These are phyloP conservation scores for Leucoptera coffeella DNA, from an alignment of 2,888 invertebrate genomes.

Conservation along the genomic window DNA sequence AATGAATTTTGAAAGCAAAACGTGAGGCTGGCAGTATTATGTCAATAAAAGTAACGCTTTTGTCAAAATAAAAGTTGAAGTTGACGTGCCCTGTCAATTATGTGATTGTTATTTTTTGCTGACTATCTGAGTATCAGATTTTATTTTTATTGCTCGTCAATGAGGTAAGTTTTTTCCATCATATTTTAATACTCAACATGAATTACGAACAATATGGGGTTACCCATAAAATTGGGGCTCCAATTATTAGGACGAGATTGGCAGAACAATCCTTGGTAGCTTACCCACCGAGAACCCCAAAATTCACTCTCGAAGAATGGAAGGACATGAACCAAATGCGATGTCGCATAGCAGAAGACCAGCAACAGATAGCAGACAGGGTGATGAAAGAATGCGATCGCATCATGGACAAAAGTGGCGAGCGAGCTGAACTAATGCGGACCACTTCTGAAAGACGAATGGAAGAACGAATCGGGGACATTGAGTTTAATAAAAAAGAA, in stretches of 20 bases:
- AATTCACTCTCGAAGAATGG: constrained; percentile 71
- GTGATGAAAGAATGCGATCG: constrained; percentile 58
- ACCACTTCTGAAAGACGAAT: constrained; percentile 71
- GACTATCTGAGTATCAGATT: too few species aligned
- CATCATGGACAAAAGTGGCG: constrained; percentile 63
- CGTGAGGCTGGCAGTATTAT: too few species aligned
- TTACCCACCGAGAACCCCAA: constrained; percentile 22
- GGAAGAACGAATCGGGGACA: constrained; percentile 74
- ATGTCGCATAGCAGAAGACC: constrained; percentile 68
- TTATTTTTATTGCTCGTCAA: too few species aligned
- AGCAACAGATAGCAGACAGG: constrained; percentile 77
- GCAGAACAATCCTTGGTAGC: constrained; percentile 37
- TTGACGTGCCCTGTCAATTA: too few species aligned
- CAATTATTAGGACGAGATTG: constrained; percentile 30
- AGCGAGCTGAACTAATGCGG: constrained; percentile 66
- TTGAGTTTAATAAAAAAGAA: constrained; percentile 75
- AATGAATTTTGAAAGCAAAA: too few species aligned
- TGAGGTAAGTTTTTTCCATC: too few species aligned
- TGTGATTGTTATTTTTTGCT: too few species aligned
- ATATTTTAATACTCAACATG: too few species aligned
- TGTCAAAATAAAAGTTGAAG: too few species aligned
- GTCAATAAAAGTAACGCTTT: too few species aligned
- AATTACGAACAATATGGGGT: constrained; percentile 33
- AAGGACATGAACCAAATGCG: constrained; percentile 62
- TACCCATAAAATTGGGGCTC: constrained; percentile 31